Base-by-base conservation (phyloP, 2,888 invertebrate genomes). In the Diploptera punctata region DNA sequence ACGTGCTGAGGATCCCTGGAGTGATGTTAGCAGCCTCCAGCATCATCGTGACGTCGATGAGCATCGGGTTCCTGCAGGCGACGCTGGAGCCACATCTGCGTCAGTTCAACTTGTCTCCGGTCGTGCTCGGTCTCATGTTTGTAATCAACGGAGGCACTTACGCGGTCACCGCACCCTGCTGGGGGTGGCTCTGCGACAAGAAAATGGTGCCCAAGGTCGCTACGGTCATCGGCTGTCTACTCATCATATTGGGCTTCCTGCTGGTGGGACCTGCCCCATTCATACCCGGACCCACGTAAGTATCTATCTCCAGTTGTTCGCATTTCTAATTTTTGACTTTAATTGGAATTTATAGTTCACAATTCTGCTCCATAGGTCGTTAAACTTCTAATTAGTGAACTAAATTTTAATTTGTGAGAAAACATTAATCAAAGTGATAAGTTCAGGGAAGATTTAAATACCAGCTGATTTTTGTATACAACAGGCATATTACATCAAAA, bases 1-100 rank as follows among this genome's bases (percentile, higher is more conserved):
- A 86, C 61, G 86, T 90, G 13, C 81, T 94, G 61, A 88, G 84
- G 78, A 90, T 94, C 69, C 93, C 93, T n/a, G 91, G 92, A 24
- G 90, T 94, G 1, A 80, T 91, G 47, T 81, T 94, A 49, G 87
- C 93, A 0, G 87, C 91, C 52, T 83, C 87, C 72, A 92, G 91
- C 79, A 93, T 93, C 78, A 88, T 92, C 74, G 90, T 87, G 0
- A 93, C 93, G 0, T 92, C 93, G 75, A 89, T 92, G 86, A 93
- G 93, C 77, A 93, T 94, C 67, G 94, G 94, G 21, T 97, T 95
- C 82, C 85, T 97, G 24, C 93, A 94, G 80, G 95, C 97, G 0
- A 96, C 96, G 0, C 84, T 97, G 24, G 94, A 96, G 77, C 94
- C 93, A 0, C 97, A 97, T 84, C 85, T 97, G n/a, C 82, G 92